Evolutionary conservation across 2,113 vertebrate species (phyloP).

Genomic region (Datnioides undecimradiatus): DNA sequence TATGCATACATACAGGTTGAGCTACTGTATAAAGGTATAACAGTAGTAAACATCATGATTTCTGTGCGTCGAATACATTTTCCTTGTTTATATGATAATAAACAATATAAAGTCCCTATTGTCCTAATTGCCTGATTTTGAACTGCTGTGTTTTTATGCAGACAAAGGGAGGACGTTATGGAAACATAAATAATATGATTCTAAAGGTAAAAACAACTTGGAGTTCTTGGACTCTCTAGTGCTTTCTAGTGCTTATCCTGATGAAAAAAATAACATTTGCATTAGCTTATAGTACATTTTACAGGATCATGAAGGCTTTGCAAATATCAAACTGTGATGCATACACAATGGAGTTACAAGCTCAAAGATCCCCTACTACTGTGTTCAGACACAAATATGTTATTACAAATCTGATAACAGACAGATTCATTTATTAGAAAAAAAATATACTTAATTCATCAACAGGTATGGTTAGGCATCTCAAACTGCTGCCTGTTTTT

Average conservation of each 20-base stretch:
- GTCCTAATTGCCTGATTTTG: not conserved
- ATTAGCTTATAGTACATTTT: not conserved
- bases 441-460: not conserved
- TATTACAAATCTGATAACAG: not conserved
- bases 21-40: not conserved
- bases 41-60: not conserved
- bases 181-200: not conserved
- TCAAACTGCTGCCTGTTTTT: not conserved
- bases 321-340: slow-evolving; percentile 15
- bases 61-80: not conserved
- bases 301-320: too few species aligned
- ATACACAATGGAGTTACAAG: not conserved
- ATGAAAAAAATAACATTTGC: not conserved
- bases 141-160: not conserved
- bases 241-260: not conserved
- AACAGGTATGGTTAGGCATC: not conserved
- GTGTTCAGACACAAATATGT: not conserved
- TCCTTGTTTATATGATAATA: too few species aligned
- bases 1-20: not conserved
- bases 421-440: not conserved
- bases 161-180: not conserved
- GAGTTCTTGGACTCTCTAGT: not conserved
- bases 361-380: not conserved
- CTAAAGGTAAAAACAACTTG: not conserved
- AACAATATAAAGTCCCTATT: too few species aligned